Base-by-base conservation (phyloP, 2,888 invertebrate species). In the Rhagophthalmus giganteus region DNA sequence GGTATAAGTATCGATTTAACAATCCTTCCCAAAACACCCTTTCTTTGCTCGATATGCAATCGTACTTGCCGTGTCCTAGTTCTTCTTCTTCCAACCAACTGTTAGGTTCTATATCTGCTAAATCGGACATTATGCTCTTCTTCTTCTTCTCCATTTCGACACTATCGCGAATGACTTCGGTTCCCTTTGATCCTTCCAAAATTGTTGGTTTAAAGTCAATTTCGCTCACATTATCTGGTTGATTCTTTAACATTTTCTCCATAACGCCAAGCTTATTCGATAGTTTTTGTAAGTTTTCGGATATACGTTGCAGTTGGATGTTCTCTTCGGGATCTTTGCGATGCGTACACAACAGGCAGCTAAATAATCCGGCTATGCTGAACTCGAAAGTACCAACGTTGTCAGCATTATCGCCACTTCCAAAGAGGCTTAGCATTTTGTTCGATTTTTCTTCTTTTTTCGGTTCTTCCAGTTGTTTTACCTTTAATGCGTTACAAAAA, bases 1-100 rank as follows among this genome's bases (percentile, higher is more conserved):
- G 91, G 61, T 82, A 78, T 11, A 93, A 76, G 71, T 93, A 90
- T 65, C 84, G 84, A 32, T 81, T 81, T 40, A 93, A 84, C 39
- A 93, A 73, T 39, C 86, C 84, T 44, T 80, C 80, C 90, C 91
- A 94, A 74, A 94, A 94, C 11, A 75, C 74, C 35, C 81, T 80
- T 71, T 94, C 92, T 28, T 79, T 75, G 8, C 81, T 78, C 0
- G 81, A 74, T 27, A 93, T 74, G 62, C 81, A 83, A 26, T 84
- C 83, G 1, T 86, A 78, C 35, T 84, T 81, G 0, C 87, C 87
- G 52, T 82, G 78, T 32, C 80, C 79, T 7, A 91, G 70, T 14
- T 80, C 78, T 12, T 81, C 79, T 62, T 88, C 87, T 58, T 86
- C 85, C 25, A 88, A 75, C 90, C 90, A 90, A 52, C 64, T 70